Percentiles rank a stretch among this genome's conserved stretches.
phyloP scores from a whole-genome alignment of 2,113 vertebrate species.

The Lipotes vexillifer region DNA sequence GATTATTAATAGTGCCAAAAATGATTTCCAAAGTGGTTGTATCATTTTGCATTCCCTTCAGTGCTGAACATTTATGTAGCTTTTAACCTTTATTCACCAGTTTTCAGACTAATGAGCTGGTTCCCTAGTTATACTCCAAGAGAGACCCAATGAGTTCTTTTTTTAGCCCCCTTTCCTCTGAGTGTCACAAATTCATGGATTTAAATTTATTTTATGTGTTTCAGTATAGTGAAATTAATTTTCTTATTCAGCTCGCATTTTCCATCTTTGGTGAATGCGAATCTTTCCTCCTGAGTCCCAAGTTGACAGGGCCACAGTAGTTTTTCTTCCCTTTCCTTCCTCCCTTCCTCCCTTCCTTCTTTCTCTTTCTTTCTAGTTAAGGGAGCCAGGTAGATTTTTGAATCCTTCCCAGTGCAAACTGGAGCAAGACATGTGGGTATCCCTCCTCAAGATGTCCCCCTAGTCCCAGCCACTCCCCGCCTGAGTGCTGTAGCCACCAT shows the following conservation, averaged over 20 bases:
- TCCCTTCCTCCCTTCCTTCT: no score
- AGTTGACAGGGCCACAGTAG: background rate
- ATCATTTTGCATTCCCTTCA: background rate
- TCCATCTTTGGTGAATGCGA: background rate
- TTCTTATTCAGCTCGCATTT: background rate
- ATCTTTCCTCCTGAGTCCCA: background rate
- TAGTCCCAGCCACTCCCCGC: background rate
- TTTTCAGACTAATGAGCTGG: background rate
- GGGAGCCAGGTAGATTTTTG: background rate
- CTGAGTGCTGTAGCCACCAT: background rate
- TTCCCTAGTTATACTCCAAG: background rate
- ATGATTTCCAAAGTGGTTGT: background rate
- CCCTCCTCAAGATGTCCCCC: background rate
- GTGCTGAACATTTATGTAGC: background rate
- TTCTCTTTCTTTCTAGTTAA: background rate
- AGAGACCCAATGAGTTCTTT: background rate
- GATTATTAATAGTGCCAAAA: background rate
- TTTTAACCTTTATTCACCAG: background rate
- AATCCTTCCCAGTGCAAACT: constrained; percentile 2
- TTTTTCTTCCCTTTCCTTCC: no score
- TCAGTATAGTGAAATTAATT: background rate
- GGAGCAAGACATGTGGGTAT: background rate
- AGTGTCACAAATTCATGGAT: background rate
- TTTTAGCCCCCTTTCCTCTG: background rate
- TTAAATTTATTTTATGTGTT: background rate